Percentiles rank a stretch among this genome's conserved stretches.
phyloP scores from a whole-genome alignment of 35 echinoderm and acorn worm species.

The Lytechinus pictus region DNA sequence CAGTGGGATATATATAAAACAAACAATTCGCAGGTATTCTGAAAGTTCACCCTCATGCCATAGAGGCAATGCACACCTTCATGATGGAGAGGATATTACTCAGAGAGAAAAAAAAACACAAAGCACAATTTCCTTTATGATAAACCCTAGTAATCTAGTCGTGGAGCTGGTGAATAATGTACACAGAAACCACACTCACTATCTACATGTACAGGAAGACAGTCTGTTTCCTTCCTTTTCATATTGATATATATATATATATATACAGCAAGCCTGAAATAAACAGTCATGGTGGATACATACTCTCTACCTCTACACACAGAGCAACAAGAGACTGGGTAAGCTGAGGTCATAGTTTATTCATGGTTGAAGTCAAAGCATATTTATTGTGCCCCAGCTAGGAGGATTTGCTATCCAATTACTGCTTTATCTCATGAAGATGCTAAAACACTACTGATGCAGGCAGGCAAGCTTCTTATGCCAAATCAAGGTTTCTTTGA shows the following conservation, averaged over 20 bases:
- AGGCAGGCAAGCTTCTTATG: neutral
- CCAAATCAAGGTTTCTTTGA: neutral
- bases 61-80: neutral
- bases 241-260: neutral
- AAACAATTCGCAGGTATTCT: neutral
- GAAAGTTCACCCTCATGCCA: neutral
- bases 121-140: slow-evolving; percentile 23
- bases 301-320: neutral
- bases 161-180: slow-evolving; percentile 41
- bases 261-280: slow-evolving; percentile 13
- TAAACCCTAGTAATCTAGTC: slow-evolving; percentile 17
- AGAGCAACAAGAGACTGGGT: neutral
- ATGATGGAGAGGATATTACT: neutral
- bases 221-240: slow-evolving; percentile 35
- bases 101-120: neutral
- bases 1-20: neutral
- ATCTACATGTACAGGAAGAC: slow-evolving; percentile 20
- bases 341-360: neutral
- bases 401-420: neutral
- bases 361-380: neutral
- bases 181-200: neutral
- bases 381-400: neutral
- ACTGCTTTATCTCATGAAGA: slow-evolving; percentile 27
- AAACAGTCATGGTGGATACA: neutral
- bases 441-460: slow-evolving; percentile 29